Percentiles rank a stretch among this genome's conserved stretches.
Evolutionary conservation across 2,113 vertebrate species (phyloP).

Genomic region (Cervus canadensis): DNA sequence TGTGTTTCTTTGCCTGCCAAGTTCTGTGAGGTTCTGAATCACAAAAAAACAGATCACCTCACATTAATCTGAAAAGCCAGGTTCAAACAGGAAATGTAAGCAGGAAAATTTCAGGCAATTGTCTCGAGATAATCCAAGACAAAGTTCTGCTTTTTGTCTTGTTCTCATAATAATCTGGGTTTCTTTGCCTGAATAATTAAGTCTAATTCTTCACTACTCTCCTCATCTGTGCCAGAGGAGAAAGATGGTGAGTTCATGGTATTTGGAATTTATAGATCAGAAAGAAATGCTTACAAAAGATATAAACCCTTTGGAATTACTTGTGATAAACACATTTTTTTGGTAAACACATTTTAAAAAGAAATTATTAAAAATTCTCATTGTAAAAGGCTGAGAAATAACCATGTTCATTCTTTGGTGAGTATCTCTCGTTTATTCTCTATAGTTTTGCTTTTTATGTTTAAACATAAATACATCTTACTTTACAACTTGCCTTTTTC

Average conservation of each 20-base stretch:
- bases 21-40: conserved; percentile 9
- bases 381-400: neutral
- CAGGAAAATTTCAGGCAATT: conserved; percentile 9
- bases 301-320: neutral
- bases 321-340: neutral
- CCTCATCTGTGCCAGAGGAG: neutral
- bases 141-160: neutral
- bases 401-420: neutral
- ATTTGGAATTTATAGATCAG: neutral
- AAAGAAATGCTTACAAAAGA: conserved; percentile 8
- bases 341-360: neutral
- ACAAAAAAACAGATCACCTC: conserved; percentile 11
- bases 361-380: neutral
- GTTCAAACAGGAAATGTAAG: conserved; percentile 46
- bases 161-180: neutral
- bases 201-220: neutral
- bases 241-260: neutral
- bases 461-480: neutral
- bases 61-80: conserved; percentile 42
- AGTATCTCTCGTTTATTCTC: neutral
- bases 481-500: neutral
- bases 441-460: neutral
- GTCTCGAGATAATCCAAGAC: conserved; percentile 2
- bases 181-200: neutral
- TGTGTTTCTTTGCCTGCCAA: conserved; percentile 40